These are phyloP conservation scores for Anoplolepis gracilipes DNA, from an alignment of 1,140 invertebrate genomes.

Conservation along the genomic window DNA sequence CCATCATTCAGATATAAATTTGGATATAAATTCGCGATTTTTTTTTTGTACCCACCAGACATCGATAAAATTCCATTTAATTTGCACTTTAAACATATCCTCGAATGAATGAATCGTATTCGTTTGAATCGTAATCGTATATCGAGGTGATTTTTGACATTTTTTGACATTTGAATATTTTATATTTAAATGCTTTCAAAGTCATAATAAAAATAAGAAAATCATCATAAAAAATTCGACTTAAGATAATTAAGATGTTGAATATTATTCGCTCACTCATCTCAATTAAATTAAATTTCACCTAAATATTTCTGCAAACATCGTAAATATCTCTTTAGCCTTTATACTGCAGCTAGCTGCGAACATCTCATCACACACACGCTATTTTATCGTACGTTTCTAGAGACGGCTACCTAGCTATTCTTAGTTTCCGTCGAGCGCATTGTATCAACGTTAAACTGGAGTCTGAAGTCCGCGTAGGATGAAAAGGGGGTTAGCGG, in stretches of 20 bases:
- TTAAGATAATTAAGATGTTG: neutral
- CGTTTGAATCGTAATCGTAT: neutral
- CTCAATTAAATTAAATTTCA: neutral
- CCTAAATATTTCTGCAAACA: neutral
- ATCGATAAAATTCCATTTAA: conserved; percentile 16
- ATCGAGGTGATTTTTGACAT: neutral
- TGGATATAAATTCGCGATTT: conserved; percentile 12
- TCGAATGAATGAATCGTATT: neutral
- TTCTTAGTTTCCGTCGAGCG: conserved; percentile 65
- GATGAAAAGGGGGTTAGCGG: neutral
- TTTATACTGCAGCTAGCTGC: conserved; percentile 34
- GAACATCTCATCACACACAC: conserved; percentile 15
- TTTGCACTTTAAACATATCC: neutral
- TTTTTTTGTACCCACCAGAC: neutral
- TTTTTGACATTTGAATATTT: too few relatives aligned
- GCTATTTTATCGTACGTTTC: conserved; percentile 35
- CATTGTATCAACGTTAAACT: conserved; percentile 71
- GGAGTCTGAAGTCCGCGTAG: conserved; percentile 50
- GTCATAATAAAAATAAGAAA: too few relatives aligned
- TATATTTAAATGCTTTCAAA: neutral
- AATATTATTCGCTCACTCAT: neutral
- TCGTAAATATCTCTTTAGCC: neutral
- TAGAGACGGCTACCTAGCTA: conserved; percentile 54
- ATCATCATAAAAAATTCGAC: neutral
- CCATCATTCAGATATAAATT: conserved; percentile 9